Evolutionary conservation across 2,888 invertebrate species (phyloP).

Genomic region (Meta bourneti): DNA sequence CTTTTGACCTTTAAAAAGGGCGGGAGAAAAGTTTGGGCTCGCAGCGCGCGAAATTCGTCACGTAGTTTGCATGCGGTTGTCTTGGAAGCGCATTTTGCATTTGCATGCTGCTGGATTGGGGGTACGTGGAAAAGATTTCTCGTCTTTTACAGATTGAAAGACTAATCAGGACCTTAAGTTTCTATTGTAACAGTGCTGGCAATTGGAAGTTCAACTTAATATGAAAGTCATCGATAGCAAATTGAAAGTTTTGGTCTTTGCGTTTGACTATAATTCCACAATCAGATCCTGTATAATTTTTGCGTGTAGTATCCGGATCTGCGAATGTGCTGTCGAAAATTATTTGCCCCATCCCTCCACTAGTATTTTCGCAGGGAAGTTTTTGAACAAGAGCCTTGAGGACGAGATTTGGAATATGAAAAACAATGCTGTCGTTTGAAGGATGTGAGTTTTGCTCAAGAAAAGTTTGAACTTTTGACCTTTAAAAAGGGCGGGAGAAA

Average conservation of each 20-base stretch:
- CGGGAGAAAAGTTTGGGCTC: constrained; percentile 14
- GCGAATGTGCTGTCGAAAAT: too few species aligned
- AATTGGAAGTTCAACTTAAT: too few species aligned
- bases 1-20: constrained; percentile 73
- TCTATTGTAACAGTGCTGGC: background rate
- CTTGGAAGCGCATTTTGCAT: constrained; percentile 5
- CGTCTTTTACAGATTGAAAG: too few species aligned
- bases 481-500: constrained; percentile 51
- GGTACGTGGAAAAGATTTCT: background rate
- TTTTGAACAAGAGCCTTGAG: too few species aligned
- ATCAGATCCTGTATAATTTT: too few species aligned
- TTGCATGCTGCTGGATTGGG: background rate
- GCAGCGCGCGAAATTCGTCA: constrained; percentile 4
- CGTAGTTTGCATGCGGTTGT: background rate
- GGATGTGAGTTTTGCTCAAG: constrained; percentile 20
- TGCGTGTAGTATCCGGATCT: too few species aligned
- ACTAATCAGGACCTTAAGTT: background rate
- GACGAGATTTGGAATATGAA: background rate
- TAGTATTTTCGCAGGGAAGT: too few species aligned
- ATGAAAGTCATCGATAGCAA: too few species aligned
- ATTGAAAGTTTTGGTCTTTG: too few species aligned
- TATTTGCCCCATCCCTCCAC: too few species aligned
- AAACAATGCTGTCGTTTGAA: background rate
- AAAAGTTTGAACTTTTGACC: constrained; percentile 73
- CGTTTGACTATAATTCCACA: too few species aligned